Base-by-base conservation (phyloP, 2,888 invertebrate species). In the Petrolisthes cinctipes region DNA sequence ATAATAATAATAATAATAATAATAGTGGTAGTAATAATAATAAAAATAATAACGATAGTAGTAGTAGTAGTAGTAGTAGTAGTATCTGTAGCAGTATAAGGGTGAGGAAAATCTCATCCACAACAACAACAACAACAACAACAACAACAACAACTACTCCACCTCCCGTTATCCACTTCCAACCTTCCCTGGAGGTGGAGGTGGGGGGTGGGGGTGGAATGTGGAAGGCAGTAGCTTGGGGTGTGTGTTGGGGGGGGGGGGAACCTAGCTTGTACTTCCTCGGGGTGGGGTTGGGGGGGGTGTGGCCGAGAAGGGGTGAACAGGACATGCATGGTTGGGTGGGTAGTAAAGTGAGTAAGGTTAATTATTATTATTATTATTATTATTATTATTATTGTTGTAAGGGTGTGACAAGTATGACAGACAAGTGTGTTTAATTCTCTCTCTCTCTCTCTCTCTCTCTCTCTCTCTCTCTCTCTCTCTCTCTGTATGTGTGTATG, bases 261-360 rank as follows among this genome's bases (percentile, higher is more conserved):
- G 79, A 56, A n/a, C n/a, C n/a, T n/a, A n/a, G 79, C 11, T 11
- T 23, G 23, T 53, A 51, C 5, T 53, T 51, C 11, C 54, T 9
- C 61, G 11, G 37, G 51, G 17, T 20, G 20, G n/a, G 56, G 20
- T n/a, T 20, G 20, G 11, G 57, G 57, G 23, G 79, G 7, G 57
- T n/a, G 54, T 54, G 79, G 20, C 54, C n/a, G 79, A 79, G 79
- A 54, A 54, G 54, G 79, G 54, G 79, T 11, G 79, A 79, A 54
- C 3, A n/a, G 56, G 53, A 20, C 54, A 54, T 14, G 17, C 54
- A 54, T 53, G 53, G 79, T 17, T 20, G 54, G 56, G 78, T n/a
- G 78, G 37, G 51, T 2, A 17, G 53, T 37, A 78, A 53, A 78
- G 79, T 53, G 79, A 79, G 79, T 53, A 54, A 79, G 79, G n/a